phyloP scores from a whole-genome alignment of 1,140 invertebrate genomes.

The Sitobion miscanthi region DNA sequence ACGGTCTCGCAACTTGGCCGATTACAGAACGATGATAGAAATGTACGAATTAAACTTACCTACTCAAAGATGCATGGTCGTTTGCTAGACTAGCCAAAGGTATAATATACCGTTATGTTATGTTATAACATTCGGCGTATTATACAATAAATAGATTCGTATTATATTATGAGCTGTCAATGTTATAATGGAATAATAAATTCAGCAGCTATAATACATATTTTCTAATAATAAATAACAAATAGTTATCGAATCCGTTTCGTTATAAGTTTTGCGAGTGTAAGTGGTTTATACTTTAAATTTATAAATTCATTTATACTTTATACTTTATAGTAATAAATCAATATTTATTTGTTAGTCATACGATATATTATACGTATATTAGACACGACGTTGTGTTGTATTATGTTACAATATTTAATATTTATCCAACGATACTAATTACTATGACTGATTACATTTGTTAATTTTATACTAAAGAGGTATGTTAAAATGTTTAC shows the following conservation, averaged over 20 bases:
- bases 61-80: not conserved
- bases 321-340: not conserved
- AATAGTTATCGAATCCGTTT: not conserved
- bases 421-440: not conserved
- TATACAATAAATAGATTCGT: not conserved
- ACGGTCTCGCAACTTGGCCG: not conserved
- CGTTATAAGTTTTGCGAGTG: not conserved
- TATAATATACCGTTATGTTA: too few relatives aligned
- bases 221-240: not conserved
- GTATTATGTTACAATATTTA: not conserved
- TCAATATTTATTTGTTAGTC: constrained; percentile 1
- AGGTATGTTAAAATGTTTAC: not conserved
- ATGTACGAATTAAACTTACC: not conserved
- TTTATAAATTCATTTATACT: not conserved
- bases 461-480: not conserved
- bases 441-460: not conserved
- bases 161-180: not conserved
- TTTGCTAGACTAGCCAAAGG: not conserved
- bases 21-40: not conserved
- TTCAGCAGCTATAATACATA: not conserved
- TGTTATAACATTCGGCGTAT: not conserved
- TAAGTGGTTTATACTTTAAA: not conserved
- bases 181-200: not conserved
- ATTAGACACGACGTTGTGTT: too few relatives aligned
- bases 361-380: not conserved